Conservation (phyloP, 2,113 vertebrate species). For the Alexandromys fortis region DNA sequence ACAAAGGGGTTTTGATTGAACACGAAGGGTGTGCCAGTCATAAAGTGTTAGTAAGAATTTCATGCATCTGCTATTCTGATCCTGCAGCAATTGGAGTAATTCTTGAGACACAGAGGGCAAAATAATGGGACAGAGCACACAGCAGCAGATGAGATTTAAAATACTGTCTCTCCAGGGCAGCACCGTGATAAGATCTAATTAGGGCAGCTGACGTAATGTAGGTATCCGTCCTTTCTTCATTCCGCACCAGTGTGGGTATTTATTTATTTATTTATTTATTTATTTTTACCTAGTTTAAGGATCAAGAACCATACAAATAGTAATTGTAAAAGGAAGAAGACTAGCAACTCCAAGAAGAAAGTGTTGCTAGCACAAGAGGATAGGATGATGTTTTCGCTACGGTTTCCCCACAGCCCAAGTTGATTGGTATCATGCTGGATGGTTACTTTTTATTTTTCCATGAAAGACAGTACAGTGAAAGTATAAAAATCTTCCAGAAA, state of each 20-base stretch:
- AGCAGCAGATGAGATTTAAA: slow-evolving; percentile 10
- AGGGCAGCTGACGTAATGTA: neutral
- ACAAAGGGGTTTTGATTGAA: neutral
- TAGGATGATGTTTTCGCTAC: neutral
- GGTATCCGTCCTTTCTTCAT: neutral
- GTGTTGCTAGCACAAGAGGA: neutral
- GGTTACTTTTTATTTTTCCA: neutral
- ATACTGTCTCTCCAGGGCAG: neutral
- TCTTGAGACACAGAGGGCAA: neutral
- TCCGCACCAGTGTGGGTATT: neutral
- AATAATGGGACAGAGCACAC: neutral
- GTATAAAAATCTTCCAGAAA: neutral
- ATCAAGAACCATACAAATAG: slow-evolving; percentile 44
- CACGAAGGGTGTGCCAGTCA: neutral
- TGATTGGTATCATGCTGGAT: neutral
- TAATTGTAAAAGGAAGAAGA: neutral
- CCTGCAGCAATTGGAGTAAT: neutral
- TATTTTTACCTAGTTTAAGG: neutral
- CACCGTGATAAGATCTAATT: neutral
- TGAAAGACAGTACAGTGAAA: neutral
- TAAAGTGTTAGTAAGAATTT: neutral
- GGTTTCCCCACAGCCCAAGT: neutral
- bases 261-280: neutral
- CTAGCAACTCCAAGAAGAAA: neutral
- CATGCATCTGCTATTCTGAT: neutral